A percentile compares a stretch with the other conserved stretches of the same genome.
These are phyloP conservation scores for Parthenolecanium corni DNA, from an alignment of 2,888 invertebrate genomes.

Conservation along the genomic window DNA sequence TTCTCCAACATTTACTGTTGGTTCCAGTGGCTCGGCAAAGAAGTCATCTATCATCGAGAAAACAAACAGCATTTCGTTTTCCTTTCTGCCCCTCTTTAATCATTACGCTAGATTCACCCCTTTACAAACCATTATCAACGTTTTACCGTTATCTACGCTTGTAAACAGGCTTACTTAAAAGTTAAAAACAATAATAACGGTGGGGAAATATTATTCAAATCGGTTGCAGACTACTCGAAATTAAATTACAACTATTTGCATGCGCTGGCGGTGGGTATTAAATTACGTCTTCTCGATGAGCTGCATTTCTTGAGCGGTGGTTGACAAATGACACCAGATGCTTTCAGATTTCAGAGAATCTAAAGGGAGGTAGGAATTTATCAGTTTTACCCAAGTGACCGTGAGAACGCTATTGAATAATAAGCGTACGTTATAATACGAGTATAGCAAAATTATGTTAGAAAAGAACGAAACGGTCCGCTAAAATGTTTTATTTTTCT, in stretches of 20 bases:
- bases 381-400: no score
- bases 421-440: no score
- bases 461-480: no score
- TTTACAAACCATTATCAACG: slow-evolving; percentile 27
- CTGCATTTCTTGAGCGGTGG: background rate
- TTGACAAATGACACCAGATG: no score
- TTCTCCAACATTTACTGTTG: slow-evolving; percentile 21
- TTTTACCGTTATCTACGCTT: slow-evolving; percentile 25
- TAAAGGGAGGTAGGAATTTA: no score
- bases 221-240: background rate
- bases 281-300: background rate
- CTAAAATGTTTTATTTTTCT: no score
- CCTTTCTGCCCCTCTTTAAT: slow-evolving; percentile 25
- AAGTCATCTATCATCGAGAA: slow-evolving; percentile 27
- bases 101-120: slow-evolving; percentile 25
- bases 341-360: no score
- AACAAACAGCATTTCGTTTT: slow-evolving; percentile 26
- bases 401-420: no score
- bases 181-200: slow-evolving; percentile 17
- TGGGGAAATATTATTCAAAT: slow-evolving; percentile 3
- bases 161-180: slow-evolving; percentile 25
- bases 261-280: background rate
- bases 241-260: background rate
- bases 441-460: no score
- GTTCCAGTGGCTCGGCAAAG: slow-evolving; percentile 10